Evolutionary conservation across 2,797 vertebrate species (phyloP).

Genomic region (Manis crassicaudata): DNA sequence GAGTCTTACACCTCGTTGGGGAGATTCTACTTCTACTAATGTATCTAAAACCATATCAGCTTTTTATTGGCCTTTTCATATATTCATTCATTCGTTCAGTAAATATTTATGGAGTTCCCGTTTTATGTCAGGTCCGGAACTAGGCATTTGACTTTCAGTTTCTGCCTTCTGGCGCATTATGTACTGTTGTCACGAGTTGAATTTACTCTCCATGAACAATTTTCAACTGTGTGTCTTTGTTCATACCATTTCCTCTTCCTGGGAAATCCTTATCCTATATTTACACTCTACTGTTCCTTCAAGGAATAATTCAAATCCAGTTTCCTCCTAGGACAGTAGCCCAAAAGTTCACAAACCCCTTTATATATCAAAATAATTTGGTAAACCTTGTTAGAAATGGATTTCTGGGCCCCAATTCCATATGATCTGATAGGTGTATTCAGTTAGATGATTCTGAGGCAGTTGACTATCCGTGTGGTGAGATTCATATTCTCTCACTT

Average conservation of each 20-base stretch:
- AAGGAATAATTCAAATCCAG: background rate
- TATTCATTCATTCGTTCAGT: background rate
- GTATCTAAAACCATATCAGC: background rate
- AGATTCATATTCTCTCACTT: background rate
- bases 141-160: background rate
- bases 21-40: background rate
- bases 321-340: background rate
- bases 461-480: background rate
- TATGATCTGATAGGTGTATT: background rate
- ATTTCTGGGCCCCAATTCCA: background rate
- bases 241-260: background rate
- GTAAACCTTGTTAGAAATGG: background rate
- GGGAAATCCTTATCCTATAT: background rate
- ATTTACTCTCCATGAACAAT: background rate
- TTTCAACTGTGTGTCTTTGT: background rate
- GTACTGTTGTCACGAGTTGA: background rate
- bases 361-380: background rate
- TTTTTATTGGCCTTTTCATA: background rate
- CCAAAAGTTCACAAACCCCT: background rate
- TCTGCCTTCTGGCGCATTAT: background rate
- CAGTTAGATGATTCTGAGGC: background rate
- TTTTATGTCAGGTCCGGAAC: background rate
- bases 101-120: background rate
- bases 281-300: background rate
- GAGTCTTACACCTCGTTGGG: background rate